Evolutionary conservation across 2,888 invertebrate genomes (phyloP), one percentile per base, ranked within the genome.

Genomic region (Aporophyla lueneburgensis): DNA sequence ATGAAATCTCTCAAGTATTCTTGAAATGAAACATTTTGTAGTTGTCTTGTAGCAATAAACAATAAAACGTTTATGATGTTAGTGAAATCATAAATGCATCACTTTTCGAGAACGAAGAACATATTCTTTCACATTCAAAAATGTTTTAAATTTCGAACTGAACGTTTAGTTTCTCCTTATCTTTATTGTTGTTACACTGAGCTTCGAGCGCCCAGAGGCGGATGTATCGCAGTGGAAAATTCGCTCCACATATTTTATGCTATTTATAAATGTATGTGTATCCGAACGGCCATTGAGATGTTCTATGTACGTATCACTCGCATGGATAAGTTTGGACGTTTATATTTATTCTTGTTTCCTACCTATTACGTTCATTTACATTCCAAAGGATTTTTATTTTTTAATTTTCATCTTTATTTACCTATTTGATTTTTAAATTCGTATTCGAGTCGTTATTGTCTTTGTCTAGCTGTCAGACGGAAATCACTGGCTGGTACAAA

Each of bases 201-300:
- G 65, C 68, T 80, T 69, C 63, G 74, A 63, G 46, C 71, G 71
- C 61, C 77, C 75, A 67, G 80, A 89, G 78, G 72, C 82, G 84
- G 76, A 86, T 88, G 83, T 84, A 85, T 81, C 73, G 71, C 82
- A 78, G 83, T 85, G 87, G 89, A 89, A 89, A 89, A 89, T 89
- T 84, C 82, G 76, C 83, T 85, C 75, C 78, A 83, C 85, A 85
- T 83, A 79, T 67, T 67, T 40, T 62, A 78, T 76, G 75, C 80
- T 89, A 88, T 88, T 88, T 88, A 85, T 89, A 82, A 83, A 85
- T 79, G 65, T 76, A 81, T 58, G 63, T 71, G 71, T 70, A 74
- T 80, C 56, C 71, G 71, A 82, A 84, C 78, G 83, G 59, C 73
- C 76, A 87, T 80, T 79, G 73, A 78, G 61, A 85, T 79, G 63